Evolutionary conservation across 2,113 vertebrate species (phyloP).

Genomic region (Platichthys flesus): DNA sequence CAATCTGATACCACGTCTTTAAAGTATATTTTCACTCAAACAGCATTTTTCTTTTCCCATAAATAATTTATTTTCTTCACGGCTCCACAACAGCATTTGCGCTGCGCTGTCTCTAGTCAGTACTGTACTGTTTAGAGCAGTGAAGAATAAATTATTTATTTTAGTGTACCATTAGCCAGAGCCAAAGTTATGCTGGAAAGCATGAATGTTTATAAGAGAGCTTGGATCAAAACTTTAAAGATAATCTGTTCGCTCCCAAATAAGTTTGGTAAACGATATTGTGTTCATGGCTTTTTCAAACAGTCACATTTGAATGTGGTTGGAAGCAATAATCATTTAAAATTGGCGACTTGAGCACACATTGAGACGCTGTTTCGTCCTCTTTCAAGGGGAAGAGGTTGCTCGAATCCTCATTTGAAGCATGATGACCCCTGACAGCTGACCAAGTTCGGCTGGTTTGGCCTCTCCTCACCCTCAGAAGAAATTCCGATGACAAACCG

Average conservation of each 20-base stretch:
- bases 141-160: too few relatives aligned
- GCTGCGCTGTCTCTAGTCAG: too few relatives aligned
- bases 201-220: background rate
- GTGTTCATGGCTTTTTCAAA: background rate
- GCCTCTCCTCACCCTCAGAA: slow-evolving; percentile 10
- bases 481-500: slow-evolving; percentile 17
- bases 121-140: too few relatives aligned
- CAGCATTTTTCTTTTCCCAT: too few relatives aligned
- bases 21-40: too few relatives aligned
- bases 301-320: background rate
- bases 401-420: background rate
- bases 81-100: too few relatives aligned
- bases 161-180: too few relatives aligned
- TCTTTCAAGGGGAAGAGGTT: background rate
- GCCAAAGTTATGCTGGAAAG: too few relatives aligned
- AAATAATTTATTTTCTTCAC: too few relatives aligned
- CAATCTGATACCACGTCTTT: too few relatives aligned
- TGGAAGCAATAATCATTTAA: background rate
- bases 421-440: background rate
- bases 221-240: background rate
- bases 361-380: background rate
- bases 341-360: background rate
- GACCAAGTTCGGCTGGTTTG: background rate
- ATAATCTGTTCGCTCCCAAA: background rate
- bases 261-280: background rate